Evolutionary conservation across 2,888 invertebrate genomes (phyloP), one percentile per base, ranked within the genome.

Genomic region (Colostygia pectinataria): DNA sequence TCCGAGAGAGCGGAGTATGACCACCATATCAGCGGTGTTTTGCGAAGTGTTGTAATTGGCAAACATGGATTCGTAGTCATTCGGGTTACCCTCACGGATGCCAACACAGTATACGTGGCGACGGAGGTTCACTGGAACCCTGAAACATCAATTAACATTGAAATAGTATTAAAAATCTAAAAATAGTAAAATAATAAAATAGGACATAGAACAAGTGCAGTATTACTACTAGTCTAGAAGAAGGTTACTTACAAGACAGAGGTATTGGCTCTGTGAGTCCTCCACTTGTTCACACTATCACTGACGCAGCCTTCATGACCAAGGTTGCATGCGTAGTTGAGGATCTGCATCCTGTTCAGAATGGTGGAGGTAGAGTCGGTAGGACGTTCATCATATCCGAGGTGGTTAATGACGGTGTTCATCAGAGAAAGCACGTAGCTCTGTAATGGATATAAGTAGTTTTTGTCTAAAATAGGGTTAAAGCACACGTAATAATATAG

Each of bases 271-370:
- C 53, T 75, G 55, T 71, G 76, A 2, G 66, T 63, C 1, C 53
- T 69, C 89, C 88, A 89, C 43, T 82, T 85, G 4, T 56, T 56
- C 25, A 77, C 55, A 42, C 83, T 81, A 63, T 92, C 83, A 0
- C 65, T 57, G 2, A 92, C 70, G 63, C 96, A 96, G 1, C 91
- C 91, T 0, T 74, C 56, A 28, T 92, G 86, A 1, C 91, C 93
- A 23, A 93, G 87, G 60, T 90, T 90, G 71, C 96, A 96, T 9
- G 94, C 93, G 82, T 92, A 93, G 58, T 91, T 85, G 46, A 94
- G 63, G 24, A 93, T 84, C 52, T 92, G 89, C 46, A 88, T 90
- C 23, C 93, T 91, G 64, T 93, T 92, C 13, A 93, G 86, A 33
- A 91, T 92, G 0, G 84, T 89, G 0, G 94, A 80, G 0, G 92